A percentile compares a stretch with the other conserved stretches of the same genome.
Evolutionary conservation across 2,888 invertebrate species (phyloP).

Genomic region (Eilema caniola): DNA sequence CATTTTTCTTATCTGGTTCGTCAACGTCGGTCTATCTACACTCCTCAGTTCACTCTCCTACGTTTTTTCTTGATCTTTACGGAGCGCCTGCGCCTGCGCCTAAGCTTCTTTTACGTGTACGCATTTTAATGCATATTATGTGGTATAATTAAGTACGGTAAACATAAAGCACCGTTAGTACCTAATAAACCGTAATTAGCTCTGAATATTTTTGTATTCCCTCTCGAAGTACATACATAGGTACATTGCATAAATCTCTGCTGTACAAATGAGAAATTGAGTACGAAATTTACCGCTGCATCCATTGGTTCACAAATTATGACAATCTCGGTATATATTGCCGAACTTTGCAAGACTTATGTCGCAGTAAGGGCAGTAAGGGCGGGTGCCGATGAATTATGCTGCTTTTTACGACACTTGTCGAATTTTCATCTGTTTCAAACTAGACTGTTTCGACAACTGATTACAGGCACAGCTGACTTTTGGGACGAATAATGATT

Average conservation of each 20-base stretch:
- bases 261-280: neutral
- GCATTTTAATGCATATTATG: too few species aligned
- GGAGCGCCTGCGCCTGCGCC: too few species aligned
- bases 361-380: constrained; percentile 9
- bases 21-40: too few species aligned
- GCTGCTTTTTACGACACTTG: constrained; percentile 26
- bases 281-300: constrained; percentile 11
- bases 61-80: too few species aligned
- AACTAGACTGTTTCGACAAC: constrained; percentile 16
- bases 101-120: too few species aligned
- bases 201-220: neutral
- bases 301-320: constrained; percentile 17
- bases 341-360: constrained; percentile 22
- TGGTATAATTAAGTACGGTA: too few species aligned
- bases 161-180: too few species aligned
- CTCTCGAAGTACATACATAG: neutral
- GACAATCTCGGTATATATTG: constrained; percentile 17
- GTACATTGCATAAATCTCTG: neutral
- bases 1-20: too few species aligned
- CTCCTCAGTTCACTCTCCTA: too few species aligned
- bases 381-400: constrained; percentile 26
- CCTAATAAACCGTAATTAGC: neutral
- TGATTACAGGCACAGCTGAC: constrained; percentile 5
- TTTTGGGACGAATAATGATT: neutral
- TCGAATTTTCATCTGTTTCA: constrained; percentile 23